Evolutionary conservation across 2,797 vertebrate species (phyloP).

Genomic region (Platalea minor): DNA sequence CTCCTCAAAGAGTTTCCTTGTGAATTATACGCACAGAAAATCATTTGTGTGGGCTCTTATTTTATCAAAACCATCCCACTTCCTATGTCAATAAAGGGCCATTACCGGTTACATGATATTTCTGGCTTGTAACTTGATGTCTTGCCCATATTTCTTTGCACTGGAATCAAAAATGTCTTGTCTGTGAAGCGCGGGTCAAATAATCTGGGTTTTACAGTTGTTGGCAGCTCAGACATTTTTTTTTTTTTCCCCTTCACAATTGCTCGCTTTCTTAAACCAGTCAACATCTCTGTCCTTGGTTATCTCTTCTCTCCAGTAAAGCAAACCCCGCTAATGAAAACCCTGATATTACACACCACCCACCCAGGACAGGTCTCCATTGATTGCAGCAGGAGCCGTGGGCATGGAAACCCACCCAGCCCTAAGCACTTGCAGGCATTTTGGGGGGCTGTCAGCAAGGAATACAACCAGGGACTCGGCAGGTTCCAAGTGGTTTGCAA

Average conservation of each 20-base stretch:
- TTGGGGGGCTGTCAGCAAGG: background rate
- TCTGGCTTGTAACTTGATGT: slow-evolving; percentile 53
- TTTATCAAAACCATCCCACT: slow-evolving; percentile 47
- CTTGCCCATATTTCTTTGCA: slow-evolving; percentile 25
- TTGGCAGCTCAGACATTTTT: background rate
- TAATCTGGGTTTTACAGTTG: slow-evolving; percentile 24
- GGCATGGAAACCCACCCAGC: background rate
- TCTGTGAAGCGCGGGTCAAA: slow-evolving; percentile 9
- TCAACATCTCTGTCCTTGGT: background rate
- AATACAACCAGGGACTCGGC: background rate
- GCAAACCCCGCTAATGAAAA: fast-evolving
- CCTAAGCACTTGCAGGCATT: background rate
- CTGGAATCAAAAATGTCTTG: slow-evolving; percentile 34
- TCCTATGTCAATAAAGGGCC: slow-evolving; percentile 1
- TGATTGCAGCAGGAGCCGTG: fast-evolving
- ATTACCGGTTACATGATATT: slow-evolving; percentile 23
- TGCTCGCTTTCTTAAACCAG: background rate
- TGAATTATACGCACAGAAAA: background rate
- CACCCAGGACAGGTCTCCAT: background rate
- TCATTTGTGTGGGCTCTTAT: background rate
- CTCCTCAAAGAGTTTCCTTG: background rate
- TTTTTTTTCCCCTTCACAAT: background rate
- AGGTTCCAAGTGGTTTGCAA: background rate
- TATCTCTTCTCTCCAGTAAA: background rate
- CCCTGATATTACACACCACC: fast-evolving